These are phyloP conservation scores for Rhodinocichla rosea DNA, from an alignment of 2,113 vertebrate genomes.

Conservation along the genomic window DNA sequence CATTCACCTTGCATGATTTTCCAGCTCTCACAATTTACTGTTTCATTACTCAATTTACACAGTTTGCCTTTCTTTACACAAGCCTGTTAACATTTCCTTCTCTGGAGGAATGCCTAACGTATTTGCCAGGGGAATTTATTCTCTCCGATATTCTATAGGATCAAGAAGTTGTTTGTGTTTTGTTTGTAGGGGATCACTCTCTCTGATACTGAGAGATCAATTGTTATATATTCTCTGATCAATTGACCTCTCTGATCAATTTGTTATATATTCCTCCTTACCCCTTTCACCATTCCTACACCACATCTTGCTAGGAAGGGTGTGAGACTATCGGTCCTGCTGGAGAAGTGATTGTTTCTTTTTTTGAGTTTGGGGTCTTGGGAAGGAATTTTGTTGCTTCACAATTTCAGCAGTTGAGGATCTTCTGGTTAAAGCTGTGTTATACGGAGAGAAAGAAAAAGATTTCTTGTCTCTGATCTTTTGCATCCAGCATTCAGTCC, in stretches of 20 bases:
- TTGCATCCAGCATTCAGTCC: background rate
- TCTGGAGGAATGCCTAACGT: rapidly evolving
- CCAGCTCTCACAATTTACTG: background rate
- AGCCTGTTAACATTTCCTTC: background rate
- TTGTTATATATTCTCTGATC: too few relatives aligned
- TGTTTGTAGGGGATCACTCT: background rate
- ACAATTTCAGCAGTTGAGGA: background rate
- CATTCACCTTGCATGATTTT: background rate
- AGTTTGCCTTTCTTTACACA: background rate
- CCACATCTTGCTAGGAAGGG: background rate
- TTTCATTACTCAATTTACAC: background rate
- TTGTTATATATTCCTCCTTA: background rate
- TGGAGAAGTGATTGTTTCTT: background rate
- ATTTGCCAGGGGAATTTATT: background rate
- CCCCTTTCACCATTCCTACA: background rate
- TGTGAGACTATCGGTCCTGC: background rate
- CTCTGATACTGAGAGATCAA: background rate
- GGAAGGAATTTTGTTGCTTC: background rate
- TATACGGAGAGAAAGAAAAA: background rate
- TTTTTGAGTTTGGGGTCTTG: background rate
- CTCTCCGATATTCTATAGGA: background rate
- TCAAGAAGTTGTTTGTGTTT: background rate
- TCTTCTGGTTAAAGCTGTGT: background rate
- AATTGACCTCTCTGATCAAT: background rate
- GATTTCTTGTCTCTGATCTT: background rate